phyloP scores from a whole-genome alignment of 2,888 invertebrate genomes.

The Rhingia rostrata region DNA sequence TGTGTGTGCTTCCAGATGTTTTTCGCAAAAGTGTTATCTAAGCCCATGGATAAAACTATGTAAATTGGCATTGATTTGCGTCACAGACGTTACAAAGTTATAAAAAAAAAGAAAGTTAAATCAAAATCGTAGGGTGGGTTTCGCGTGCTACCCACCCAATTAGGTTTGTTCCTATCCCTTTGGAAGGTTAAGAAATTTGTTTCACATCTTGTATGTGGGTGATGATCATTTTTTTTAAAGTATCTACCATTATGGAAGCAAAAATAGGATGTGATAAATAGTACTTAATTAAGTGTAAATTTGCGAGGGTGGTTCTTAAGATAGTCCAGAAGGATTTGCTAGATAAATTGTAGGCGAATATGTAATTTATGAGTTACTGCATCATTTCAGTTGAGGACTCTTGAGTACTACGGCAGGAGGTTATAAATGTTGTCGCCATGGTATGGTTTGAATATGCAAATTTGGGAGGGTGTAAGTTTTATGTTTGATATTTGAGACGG shows the following conservation, averaged over 20 bases:
- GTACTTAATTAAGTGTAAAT: conserved; percentile 20
- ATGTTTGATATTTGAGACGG: not conserved
- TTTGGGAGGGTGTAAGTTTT: not conserved
- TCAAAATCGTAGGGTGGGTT: conserved; percentile 24
- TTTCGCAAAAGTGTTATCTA: conserved; percentile 29
- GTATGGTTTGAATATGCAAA: conserved; percentile 8
- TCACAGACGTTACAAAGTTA: conserved; percentile 7
- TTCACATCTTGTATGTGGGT: not conserved
- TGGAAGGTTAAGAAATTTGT: not conserved
- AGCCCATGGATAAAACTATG: not conserved
- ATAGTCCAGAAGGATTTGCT: conserved; percentile 2
- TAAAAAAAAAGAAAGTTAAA: conserved; percentile 7
- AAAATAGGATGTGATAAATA: conserved; percentile 26
- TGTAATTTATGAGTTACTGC: not conserved
- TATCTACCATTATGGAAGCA: not conserved
- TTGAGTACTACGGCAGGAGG: not conserved
- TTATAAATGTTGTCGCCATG: conserved; percentile 14
- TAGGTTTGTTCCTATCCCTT: not conserved
- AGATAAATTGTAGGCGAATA: conserved; percentile 10
- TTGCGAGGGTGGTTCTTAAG: conserved; percentile 11
- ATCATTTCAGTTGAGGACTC: not conserved
- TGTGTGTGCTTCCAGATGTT: conserved; percentile 57
- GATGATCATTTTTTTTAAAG: not conserved
- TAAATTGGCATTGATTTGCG: conserved; percentile 15
- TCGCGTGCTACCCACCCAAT: conserved; percentile 24